phyloP scores from a whole-genome alignment of 1,140 invertebrate genomes.

The Polypedilum vanderplanki region DNA sequence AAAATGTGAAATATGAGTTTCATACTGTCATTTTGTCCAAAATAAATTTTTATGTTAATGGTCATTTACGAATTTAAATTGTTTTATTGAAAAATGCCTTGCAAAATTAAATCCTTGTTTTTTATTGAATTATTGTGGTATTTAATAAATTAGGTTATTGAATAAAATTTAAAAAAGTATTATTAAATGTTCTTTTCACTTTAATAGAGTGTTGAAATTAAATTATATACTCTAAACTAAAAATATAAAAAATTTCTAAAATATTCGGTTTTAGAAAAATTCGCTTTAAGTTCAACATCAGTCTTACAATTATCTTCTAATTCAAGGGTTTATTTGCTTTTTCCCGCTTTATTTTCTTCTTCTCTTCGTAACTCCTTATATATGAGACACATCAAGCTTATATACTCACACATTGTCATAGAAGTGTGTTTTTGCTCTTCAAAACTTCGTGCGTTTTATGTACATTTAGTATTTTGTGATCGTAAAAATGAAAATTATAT shows the following conservation, averaged over 20 bases:
- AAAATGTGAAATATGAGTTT: background rate
- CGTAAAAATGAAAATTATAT: background rate
- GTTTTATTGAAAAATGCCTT: no score
- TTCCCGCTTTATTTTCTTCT: conserved; percentile 17
- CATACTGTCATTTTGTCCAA: background rate
- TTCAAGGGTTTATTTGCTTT: background rate
- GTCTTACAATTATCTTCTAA: background rate
- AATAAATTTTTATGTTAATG: no score
- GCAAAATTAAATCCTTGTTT: no score
- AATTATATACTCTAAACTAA: no score
- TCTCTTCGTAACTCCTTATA: background rate
- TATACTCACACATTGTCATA: background rate
- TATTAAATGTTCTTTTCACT: no score
- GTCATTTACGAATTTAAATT: no score
- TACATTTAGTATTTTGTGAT: background rate
- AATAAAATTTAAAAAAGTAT: no score
- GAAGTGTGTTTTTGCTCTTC: background rate
- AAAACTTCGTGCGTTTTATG: no score
- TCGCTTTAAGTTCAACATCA: background rate
- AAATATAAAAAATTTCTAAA: background rate
- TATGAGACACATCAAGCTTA: background rate
- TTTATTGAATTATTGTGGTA: no score
- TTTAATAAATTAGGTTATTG: no score
- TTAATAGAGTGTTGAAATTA: no score
- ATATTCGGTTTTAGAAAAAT: background rate